Evolutionary conservation across 2,888 invertebrate species (phyloP), one percentile per base, ranked within the genome.

Genomic region (Torymus aiolomorphi): DNA sequence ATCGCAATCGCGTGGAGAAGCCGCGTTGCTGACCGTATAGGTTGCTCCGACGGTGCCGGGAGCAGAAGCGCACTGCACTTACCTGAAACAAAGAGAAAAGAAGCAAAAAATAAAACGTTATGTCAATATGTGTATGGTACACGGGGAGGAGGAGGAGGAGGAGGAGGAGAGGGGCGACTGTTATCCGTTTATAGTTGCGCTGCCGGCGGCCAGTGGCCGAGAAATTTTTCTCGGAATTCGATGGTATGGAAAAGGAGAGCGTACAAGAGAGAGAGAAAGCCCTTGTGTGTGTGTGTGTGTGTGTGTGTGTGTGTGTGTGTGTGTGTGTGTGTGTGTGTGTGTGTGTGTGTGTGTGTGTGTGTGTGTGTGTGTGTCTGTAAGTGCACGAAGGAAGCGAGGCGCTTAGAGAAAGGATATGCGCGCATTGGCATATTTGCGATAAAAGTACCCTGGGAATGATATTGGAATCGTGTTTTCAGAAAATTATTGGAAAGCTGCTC

Each of bases 1-100:
- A 80, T 78, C 71, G 78, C 78, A 81, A 82, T 80, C 76, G 77
- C 31, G 2, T 20, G 71, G 80, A 82, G 80, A 77, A 82, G 78
- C 76, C 72, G 70, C 62, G 31, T 3, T 3, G 2, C 20, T 54
- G 24, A 18, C 56, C 67, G 11, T 16, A 14, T n/a, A n/a, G n/a
- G n/a, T n/a, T n/a, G n/a, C 2, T 16, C 12, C 31, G 24, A 20
- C 20, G 2, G 20, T 20, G 2, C 20, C 20, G 2, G 1, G 20
- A 56, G 69, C 14, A 54, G 54, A 74, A 57, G 24, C 20, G 31
- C 54, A 18, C 8, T 42, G 56, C 59, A 73, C 74, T 78, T 73
- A 73, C 74, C 62, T 24, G 49, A 59, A 72, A 77, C 72, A 73
- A 52, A 69, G 49, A 72, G 71, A 31, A 12, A 52, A 18, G 61